Conservation (phyloP, 2,888 invertebrate species). For the Leptopilina drosophilae region DNA sequence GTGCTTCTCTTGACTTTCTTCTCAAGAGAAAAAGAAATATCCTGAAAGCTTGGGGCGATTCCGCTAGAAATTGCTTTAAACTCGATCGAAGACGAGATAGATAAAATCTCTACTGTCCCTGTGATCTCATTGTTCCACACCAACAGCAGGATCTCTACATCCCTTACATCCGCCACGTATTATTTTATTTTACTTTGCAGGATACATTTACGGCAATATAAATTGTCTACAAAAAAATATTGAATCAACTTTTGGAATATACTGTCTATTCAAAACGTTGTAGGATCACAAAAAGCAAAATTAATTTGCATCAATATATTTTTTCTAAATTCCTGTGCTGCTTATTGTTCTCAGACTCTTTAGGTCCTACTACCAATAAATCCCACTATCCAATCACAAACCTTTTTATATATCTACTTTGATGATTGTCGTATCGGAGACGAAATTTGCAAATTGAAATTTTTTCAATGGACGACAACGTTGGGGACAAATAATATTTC, state of each 20-base stretch:
- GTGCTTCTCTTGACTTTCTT: background rate
- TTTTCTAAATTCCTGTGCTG: too few relatives aligned
- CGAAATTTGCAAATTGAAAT: too few relatives aligned
- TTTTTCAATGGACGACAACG: too few relatives aligned
- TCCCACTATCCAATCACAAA: too few relatives aligned
- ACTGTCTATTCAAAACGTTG: too few relatives aligned
- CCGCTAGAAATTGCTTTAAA: constrained; percentile 25
- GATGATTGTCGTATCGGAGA: too few relatives aligned
- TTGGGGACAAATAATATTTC: too few relatives aligned
- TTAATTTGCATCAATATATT: too few relatives aligned
- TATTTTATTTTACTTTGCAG: constrained; percentile 20
- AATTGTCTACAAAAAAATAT: background rate
- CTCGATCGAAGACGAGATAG: constrained; percentile 23
- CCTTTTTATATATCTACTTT: too few relatives aligned
- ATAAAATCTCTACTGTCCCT: constrained; percentile 5
- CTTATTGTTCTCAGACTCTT: too few relatives aligned
- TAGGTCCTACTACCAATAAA: too few relatives aligned
- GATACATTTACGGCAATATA: constrained; percentile 2
- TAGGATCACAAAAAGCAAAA: too few relatives aligned
- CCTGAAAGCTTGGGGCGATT: constrained; percentile 7
- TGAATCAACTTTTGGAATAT: background rate
- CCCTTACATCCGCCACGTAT: background rate
- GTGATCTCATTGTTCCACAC: background rate
- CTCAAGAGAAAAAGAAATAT: constrained; percentile 2
- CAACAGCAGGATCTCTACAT: background rate